These are phyloP conservation scores for Chaetura pelagica DNA, from an alignment of 2,113 vertebrate genomes.

Conservation along the genomic window DNA sequence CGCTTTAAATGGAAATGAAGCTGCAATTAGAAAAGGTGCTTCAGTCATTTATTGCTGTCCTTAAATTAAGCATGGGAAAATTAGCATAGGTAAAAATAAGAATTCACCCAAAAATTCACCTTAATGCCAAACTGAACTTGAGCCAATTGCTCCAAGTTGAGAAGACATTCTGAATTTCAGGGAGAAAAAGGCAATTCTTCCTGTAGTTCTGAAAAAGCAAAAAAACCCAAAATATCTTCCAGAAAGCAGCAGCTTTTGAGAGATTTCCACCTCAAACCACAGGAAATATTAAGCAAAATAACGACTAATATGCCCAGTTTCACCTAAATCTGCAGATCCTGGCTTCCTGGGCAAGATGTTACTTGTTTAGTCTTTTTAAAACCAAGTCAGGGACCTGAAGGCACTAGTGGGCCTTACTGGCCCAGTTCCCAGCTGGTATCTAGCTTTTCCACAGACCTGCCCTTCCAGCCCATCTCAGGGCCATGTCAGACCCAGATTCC, in stretches of 20 bases:
- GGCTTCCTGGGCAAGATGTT: not conserved
- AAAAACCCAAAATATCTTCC: not conserved
- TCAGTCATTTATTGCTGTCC: not conserved
- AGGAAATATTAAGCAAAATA: not conserved
- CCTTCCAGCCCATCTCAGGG: not conserved
- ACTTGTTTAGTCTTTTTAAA: not conserved
- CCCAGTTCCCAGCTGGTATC: not conserved
- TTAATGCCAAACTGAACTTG: not conserved
- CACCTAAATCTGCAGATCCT: not conserved
- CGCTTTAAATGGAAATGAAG: constrained; percentile 27
- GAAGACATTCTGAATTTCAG: not conserved
- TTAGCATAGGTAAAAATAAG: not conserved
- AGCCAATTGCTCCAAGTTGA: not conserved
- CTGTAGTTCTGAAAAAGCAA: not conserved
- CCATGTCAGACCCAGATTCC: not conserved
- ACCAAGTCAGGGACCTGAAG: not conserved
- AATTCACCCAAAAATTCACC: not conserved
- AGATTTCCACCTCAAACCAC: not conserved
- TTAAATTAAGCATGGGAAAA: not conserved
- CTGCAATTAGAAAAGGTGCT: constrained; percentile 18
- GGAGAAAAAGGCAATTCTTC: not conserved
- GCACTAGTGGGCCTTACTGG: not conserved
- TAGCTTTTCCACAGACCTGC: not conserved
- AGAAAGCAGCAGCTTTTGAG: not conserved
- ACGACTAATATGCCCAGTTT: not conserved